Base-by-base conservation (phyloP, 2,888 invertebrate genomes). In the Tineola bisselliella region DNA sequence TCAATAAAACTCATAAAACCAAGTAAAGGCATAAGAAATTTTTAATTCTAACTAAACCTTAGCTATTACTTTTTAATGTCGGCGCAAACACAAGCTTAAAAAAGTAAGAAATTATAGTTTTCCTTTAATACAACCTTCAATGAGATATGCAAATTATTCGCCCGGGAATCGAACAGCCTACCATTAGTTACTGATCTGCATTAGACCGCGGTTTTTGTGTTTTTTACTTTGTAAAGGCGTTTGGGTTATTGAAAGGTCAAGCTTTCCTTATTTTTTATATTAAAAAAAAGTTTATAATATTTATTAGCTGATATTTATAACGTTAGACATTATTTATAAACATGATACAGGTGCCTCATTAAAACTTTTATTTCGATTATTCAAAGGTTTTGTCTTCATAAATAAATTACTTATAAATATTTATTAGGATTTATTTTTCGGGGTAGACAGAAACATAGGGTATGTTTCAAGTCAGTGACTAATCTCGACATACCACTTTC, bases 71-170 rank as follows among this genome's bases (percentile, higher is more conserved):
- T 33, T 25, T 17, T 54, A 54, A 58, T 33, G 15, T 15, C 1
- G 33, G 17, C 33, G 33, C 33, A 58, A 58, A 33, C 58, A 10
- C 12, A 58, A 19, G 19, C 15, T 13, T 33, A 8, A 58, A 58
- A 54, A 58, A 33, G n/a, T 33, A 19, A n/a, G 17, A 58, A 58
- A 58, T 58, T 58, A 58, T 58, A 58, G 58, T 58, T 58, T 60
- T 30, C n/a, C 30, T 48, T 30, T 11, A n/a, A 30, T 44, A 44
- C 48, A 84, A 75, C 84, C 79, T 72, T 76, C 79, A 84, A 87
- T 87, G 81, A 84, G 71, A 69, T 79, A 87, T 87, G 86, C 81
- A 76, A 87, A 87, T 87, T 74, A 11, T 52, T 68, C 52, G 61
- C 43, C 63, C 65, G 67, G 69, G 73, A 72, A 67, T 71, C 74